Evolutionary conservation across 2,113 vertebrate species (phyloP).

Genomic region (Spermophilus dauricus): DNA sequence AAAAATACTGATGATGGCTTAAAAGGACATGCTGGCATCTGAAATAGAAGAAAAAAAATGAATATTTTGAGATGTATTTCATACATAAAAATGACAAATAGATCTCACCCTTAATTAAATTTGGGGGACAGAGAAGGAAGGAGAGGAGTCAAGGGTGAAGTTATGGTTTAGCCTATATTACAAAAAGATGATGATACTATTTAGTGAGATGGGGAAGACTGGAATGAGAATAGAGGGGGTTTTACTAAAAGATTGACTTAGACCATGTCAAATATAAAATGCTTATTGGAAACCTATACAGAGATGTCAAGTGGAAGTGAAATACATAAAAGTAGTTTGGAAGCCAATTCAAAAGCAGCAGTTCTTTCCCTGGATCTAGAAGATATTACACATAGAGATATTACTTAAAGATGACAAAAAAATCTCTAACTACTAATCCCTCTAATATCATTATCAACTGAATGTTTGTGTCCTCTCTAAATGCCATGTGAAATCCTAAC

Average conservation of each 20-base stretch:
- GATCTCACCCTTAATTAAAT: neutral
- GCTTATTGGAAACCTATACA: neutral
- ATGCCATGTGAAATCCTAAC: neutral
- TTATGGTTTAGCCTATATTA: neutral
- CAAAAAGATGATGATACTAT: neutral
- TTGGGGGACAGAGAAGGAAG: neutral
- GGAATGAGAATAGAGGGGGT: neutral
- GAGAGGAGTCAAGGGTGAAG: neutral
- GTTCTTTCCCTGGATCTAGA: neutral
- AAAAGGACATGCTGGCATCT: neutral
- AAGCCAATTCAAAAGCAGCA: slow-evolving; percentile 18
- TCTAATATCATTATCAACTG: neutral
- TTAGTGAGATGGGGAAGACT: neutral
- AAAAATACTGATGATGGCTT: neutral
- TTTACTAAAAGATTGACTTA: neutral
- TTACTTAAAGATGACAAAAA: neutral
- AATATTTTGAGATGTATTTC: neutral
- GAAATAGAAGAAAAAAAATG: neutral
- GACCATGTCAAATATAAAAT: neutral
- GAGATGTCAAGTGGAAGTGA: neutral
- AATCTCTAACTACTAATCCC: neutral
- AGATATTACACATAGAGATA: neutral
- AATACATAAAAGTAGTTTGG: neutral
- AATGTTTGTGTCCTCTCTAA: neutral
- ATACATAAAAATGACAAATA: neutral